These are phyloP conservation scores for Eolophus roseicapilla DNA, from an alignment of 2,113 vertebrate species.

Conservation along the genomic window DNA sequence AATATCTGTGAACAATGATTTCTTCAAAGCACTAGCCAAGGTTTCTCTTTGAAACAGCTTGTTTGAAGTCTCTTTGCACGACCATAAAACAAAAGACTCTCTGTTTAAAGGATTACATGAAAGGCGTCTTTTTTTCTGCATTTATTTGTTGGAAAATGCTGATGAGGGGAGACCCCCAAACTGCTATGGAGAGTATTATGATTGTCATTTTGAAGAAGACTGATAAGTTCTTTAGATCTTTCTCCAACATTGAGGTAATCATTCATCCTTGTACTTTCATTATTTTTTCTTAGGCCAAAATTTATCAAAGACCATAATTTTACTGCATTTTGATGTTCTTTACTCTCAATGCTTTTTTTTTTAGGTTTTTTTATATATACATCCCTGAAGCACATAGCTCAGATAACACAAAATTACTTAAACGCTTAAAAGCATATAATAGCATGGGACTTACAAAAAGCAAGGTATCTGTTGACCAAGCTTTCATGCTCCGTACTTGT, in stretches of 20 bases:
- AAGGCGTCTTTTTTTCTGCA: background rate
- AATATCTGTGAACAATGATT: constrained; percentile 15
- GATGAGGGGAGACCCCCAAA: background rate
- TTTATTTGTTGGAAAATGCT: constrained; percentile 23
- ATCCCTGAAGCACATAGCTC: background rate
- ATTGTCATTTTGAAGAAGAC: constrained; percentile 48
- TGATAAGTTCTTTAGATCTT: constrained; percentile 60
- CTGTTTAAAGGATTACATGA: constrained; percentile 56
- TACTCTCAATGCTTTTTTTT: background rate
- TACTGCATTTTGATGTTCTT: constrained; percentile 1
- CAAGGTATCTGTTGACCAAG: background rate
- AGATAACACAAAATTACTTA: background rate
- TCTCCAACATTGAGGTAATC: constrained; percentile 48
- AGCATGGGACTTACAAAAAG: background rate
- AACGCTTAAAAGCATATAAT: background rate
- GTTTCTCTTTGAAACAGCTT: constrained; percentile 8
- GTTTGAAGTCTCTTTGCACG: constrained; percentile 23
- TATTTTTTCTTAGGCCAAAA: background rate
- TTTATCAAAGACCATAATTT: constrained; percentile 44
- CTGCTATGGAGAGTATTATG: background rate
- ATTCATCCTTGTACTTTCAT: constrained; percentile 25
- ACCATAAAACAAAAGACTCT: constrained; percentile 45
- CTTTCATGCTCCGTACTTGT: background rate
- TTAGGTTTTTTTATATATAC: background rate
- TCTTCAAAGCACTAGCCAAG: constrained; percentile 41